Percentiles rank a stretch among this genome's conserved stretches.
Evolutionary conservation across 1,140 invertebrate genomes (phyloP).

Genomic region (Aphidius ervi): DNA sequence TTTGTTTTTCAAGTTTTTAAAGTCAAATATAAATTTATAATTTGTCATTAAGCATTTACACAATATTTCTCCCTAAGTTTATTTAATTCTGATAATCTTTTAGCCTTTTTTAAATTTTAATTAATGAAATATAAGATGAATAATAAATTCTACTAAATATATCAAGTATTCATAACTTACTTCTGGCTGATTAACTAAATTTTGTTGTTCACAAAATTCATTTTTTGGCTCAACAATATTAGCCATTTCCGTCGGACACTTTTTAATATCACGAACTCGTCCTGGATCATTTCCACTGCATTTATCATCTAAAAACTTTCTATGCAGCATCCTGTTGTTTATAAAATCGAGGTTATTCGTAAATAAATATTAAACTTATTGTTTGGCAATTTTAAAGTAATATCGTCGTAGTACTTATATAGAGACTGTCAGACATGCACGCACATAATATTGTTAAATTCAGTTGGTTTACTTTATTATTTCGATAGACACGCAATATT

Average conservation of each 20-base stretch:
- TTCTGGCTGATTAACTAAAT: slow-evolving; percentile 7
- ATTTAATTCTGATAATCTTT: too few relatives aligned
- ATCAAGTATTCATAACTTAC: slow-evolving; percentile 7
- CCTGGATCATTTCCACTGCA: slow-evolving; percentile 23
- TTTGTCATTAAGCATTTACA: too few relatives aligned
- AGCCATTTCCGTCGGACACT: slow-evolving; percentile 7
- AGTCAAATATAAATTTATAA: too few relatives aligned
- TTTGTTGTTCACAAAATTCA: slow-evolving; percentile 15
- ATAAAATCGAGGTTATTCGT: background rate
- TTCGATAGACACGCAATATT: slow-evolving; percentile 9
- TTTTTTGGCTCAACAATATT: slow-evolving; percentile 3
- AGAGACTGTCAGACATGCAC: background rate
- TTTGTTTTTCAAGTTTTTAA: slow-evolving; percentile 3
- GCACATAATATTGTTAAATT: background rate
- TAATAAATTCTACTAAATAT: slow-evolving; percentile 1
- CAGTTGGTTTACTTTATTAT: background rate
- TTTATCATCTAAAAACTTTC: slow-evolving; percentile 26
- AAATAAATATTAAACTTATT: background rate
- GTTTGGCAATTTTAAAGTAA: background rate
- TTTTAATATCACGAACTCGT: slow-evolving; percentile 14
- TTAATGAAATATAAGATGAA: background rate
- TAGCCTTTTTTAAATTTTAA: background rate
- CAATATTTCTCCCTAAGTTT: too few relatives aligned
- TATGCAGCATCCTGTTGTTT: slow-evolving; percentile 26
- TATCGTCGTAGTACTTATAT: background rate